Evolutionary conservation across 2,797 vertebrate species (phyloP), one percentile per base, ranked within the genome.

Genomic region (Siniperca obscura): DNA sequence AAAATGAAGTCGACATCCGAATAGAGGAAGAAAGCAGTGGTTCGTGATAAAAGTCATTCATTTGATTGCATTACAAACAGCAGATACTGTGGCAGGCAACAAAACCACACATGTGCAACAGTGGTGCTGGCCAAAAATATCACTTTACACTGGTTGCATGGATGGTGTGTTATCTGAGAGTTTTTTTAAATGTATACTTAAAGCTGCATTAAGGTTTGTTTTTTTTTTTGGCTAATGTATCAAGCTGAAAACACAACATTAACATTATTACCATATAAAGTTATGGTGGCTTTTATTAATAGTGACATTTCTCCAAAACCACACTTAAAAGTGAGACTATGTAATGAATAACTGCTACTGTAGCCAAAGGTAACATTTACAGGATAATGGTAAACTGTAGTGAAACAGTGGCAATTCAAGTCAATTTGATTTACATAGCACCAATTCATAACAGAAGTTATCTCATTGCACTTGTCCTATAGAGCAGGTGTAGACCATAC

Each of bases 11-110:
- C 34, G 34, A 36, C 25, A 3, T 21, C 7, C 1, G 1, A 42
- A 55, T 44, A 78, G 46, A 87, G 76, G 48, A 86, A 72, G 69
- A 70, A 16, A 76, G 82, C 22, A 61, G 52, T 53, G 42, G 19
- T 65, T 69, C 0, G 12, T 72, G 61, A 62, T 36, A 46, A 22
- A 56, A 36, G 62, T 22, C 60, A 46, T 36, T 34, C 7, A 48
- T 2, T 4, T n/a, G 4, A 59, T 25, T 17, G 34, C 14, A 53
- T 60, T 17, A 36, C 25, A 36, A 6, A n/a, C 7, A 12, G 25
- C 38, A 27, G 11, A 30, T 1, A 21, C 1, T 1, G 13, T 40
- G 44, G 46, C 52, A 53, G 30, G 13, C 25, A 48, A 14, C 0
- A 0, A 77, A 68, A 79, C 60, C 11, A n/a, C 3, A 38, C 36